Evolutionary conservation across 2,888 invertebrate genomes (phyloP), one percentile per base, ranked within the genome.

Genomic region (Kuschelorhynchus macadamiae): DNA sequence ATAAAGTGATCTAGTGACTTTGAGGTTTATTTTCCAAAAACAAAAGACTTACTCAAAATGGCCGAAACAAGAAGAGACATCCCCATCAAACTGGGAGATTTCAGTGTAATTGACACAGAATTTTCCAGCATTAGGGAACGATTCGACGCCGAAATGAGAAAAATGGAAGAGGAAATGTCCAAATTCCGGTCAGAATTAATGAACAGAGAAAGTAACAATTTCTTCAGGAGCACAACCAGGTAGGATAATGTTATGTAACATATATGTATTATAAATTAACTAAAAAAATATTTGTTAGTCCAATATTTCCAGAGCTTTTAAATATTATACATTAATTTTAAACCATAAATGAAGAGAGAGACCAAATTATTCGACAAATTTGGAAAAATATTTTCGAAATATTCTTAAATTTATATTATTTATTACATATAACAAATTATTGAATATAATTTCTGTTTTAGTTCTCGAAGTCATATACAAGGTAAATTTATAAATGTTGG

Each of bases 81-180:
- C 87, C 96, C 96, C 80, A 95, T 96, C 86, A 94, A 93, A 86
- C 88, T 95, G 85, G 94, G 95, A 78, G 96, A 96, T 85, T 95
- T 95, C 87, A 95, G 94, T 87, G 94, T 97, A 83, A 94, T 96
- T 86, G 96, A 97, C 86, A 94, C 94, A 76, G 97, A 97, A 86
- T 97, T 97, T 87, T 94, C 94, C 82, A 96, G 93, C 86, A 97
- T 98, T 84, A 90, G 96, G 81, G 96, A 96, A 84, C 88, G 95
- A 77, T 97, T 97, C 85, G 97, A 97, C 85, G 92, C 93, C 73
- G 97, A 98, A 88, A 97, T 98, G 97, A 89, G 93, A 80, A 95
- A 96, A 87, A 97, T 98, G 95, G 97, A 98, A 87, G 97, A 97
- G 81, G 97, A 97, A 87, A 97, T 97, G 97, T 92, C 92, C 84